These are phyloP conservation scores for Ornithoptera alexandrae DNA, from an alignment of 2,888 invertebrate genomes.

Conservation along the genomic window DNA sequence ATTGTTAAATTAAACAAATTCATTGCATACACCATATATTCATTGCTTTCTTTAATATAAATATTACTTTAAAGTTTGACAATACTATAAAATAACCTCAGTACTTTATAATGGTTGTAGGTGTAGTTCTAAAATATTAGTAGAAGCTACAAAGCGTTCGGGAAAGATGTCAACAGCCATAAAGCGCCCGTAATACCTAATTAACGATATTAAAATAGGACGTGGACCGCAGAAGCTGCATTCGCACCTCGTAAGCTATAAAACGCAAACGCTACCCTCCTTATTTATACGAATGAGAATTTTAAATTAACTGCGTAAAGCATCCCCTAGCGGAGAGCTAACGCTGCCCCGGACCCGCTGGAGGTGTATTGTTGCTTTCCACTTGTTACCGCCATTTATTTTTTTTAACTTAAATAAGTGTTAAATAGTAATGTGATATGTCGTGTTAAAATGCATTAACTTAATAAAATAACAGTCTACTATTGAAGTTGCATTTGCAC, in stretches of 20 bases:
- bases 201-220: conserved; percentile 79
- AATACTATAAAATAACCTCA: background rate
- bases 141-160: conserved; percentile 30
- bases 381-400: conserved; percentile 32
- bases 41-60: too few species aligned
- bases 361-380: conserved; percentile 49
- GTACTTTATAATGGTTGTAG: conserved; percentile 6
- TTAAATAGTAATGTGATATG: too few species aligned
- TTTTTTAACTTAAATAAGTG: background rate
- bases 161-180: conserved; percentile 38
- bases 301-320: conserved; percentile 79
- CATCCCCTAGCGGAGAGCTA: conserved; percentile 58
- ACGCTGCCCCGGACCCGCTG: conserved; percentile 47
- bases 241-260: conserved; percentile 77
- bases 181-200: conserved; percentile 72
- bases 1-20: too few species aligned
- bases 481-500: too few species aligned
- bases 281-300: conserved; percentile 79
- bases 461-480: too few species aligned
- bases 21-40: too few species aligned
- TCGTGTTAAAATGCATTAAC: too few species aligned
- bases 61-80: too few species aligned
- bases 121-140: conserved; percentile 12
- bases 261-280: conserved; percentile 79
- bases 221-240: conserved; percentile 70